phyloP scores from a whole-genome alignment of 2,888 invertebrate genomes.

The Callosobruchus maculatus region DNA sequence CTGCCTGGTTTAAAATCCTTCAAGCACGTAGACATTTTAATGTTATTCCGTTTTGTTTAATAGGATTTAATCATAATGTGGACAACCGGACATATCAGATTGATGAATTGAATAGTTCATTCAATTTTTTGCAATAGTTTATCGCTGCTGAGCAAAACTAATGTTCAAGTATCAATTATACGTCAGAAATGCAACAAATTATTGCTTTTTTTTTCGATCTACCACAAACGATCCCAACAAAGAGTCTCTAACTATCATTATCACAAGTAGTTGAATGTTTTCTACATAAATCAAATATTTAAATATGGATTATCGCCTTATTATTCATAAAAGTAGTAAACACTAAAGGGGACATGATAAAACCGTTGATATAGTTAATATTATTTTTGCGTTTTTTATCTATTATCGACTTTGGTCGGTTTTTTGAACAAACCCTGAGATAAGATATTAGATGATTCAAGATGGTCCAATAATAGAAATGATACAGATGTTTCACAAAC shows the following conservation, averaged over 20 bases:
- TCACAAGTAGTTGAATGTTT: background rate
- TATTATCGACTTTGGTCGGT: background rate
- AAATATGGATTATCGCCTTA: background rate
- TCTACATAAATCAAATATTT: background rate
- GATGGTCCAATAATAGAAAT: background rate
- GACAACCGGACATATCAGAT: too few relatives aligned
- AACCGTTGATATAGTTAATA: background rate
- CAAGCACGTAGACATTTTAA: too few relatives aligned
- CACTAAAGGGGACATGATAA: background rate
- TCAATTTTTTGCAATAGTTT: too few relatives aligned
- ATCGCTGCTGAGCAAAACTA: too few relatives aligned
- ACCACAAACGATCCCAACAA: background rate
- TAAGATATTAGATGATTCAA: background rate
- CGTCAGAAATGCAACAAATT: too few relatives aligned
- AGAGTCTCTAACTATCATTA: background rate
- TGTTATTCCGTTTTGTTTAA: too few relatives aligned
- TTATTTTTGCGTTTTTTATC: background rate
- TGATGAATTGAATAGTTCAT: too few relatives aligned
- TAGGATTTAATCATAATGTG: too few relatives aligned
- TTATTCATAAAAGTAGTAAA: background rate
- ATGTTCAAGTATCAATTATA: too few relatives aligned
- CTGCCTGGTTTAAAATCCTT: too few relatives aligned
- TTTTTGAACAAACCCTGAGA: background rate
- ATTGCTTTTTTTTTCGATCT: too few relatives aligned
- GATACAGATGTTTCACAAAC: background rate